Conservation (phyloP, 2,888 invertebrate species). For the Sclerodermus sp. region DNA sequence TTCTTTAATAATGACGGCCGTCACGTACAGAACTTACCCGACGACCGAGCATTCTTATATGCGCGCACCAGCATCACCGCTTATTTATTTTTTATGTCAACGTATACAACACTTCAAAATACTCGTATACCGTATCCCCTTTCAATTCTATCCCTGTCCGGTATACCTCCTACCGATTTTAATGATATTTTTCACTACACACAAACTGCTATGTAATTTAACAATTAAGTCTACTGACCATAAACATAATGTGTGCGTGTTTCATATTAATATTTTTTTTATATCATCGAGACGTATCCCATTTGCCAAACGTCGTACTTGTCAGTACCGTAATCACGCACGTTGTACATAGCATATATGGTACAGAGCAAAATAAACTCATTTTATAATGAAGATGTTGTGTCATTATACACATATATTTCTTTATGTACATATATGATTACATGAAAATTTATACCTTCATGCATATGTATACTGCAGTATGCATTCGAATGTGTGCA, state of each 20-base stretch:
- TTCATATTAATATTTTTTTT: conserved; percentile 32
- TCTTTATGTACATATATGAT: background rate
- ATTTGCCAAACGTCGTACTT: conserved; percentile 40
- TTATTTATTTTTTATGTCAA: conserved; percentile 53
- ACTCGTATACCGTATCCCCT: conserved; percentile 29
- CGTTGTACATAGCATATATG: conserved; percentile 56
- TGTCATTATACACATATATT: conserved; percentile 6
- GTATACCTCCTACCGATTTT: conserved; percentile 21
- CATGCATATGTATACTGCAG: too few species aligned
- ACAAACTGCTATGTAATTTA: conserved; percentile 20
- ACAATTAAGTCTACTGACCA: conserved; percentile 25
- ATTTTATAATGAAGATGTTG: conserved; percentile 51
- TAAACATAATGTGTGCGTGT: conserved; percentile 36
- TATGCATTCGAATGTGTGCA: too few species aligned
- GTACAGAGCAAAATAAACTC: conserved; percentile 57
- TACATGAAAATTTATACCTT: too few species aligned
- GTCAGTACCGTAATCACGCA: conserved; percentile 49
- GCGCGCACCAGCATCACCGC: conserved; percentile 51
- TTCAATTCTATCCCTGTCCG: conserved; percentile 12
- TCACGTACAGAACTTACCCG: conserved; percentile 56
- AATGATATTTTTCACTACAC: conserved; percentile 20
- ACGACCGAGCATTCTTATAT: conserved; percentile 39
- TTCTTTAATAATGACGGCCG: conserved; percentile 22
- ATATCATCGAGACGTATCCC: conserved; percentile 39
- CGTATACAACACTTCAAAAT: conserved; percentile 33